These are phyloP conservation scores for Acanthoscelides obtectus DNA, from an alignment of 2,888 invertebrate genomes.

Conservation along the genomic window DNA sequence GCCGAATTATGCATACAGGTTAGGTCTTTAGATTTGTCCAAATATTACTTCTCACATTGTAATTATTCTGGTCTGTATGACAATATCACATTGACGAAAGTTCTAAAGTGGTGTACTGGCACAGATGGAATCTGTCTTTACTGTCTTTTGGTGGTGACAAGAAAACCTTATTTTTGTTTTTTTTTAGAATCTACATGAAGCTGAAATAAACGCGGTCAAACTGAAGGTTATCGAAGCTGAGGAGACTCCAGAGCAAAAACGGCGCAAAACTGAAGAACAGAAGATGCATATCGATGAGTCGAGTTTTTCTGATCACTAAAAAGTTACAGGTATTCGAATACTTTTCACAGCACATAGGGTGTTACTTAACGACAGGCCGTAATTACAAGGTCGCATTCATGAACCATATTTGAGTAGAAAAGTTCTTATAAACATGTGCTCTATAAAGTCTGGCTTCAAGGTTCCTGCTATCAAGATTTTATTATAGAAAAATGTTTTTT, in stretches of 20 bases:
- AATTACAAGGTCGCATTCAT: no score
- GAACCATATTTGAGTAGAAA: no score
- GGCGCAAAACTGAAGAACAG: slow-evolving; percentile 8
- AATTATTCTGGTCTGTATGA: slow-evolving; percentile 2
- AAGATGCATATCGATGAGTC: background rate
- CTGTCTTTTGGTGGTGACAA: background rate
- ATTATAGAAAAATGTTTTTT: no score
- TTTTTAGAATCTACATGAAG: slow-evolving; percentile 65
- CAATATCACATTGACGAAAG: background rate
- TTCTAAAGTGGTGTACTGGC: no score
- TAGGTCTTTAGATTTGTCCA: no score
- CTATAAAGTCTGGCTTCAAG: no score
- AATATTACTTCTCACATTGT: background rate
- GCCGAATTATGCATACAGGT: slow-evolving; percentile 73
- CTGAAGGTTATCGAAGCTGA: slow-evolving; percentile 88
- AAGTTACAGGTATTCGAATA: background rate
- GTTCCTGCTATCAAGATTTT: no score
- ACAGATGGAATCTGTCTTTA: background rate
- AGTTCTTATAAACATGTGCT: no score
- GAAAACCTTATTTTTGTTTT: slow-evolving; percentile 2
- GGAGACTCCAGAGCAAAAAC: slow-evolving; percentile 48
- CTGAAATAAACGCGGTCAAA: slow-evolving; percentile 80
- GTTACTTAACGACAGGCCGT: no score
- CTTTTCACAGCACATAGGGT: no score
- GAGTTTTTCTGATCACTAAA: background rate